Base-by-base conservation (phyloP, 2,797 vertebrate genomes). In the Zenarchopterus dispar region DNA sequence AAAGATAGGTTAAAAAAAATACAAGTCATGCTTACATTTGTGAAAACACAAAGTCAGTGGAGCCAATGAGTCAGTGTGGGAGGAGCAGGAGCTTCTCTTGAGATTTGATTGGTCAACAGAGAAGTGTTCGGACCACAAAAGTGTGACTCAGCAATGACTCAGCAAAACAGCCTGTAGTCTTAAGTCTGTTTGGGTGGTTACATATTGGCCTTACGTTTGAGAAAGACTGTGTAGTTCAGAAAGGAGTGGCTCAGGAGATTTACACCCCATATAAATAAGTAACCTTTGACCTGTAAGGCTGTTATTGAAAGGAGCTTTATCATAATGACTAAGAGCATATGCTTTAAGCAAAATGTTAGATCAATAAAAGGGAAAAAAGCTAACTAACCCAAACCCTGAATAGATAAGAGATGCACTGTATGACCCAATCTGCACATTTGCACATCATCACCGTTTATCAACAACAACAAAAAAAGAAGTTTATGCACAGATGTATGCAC, bases 101-200 rank as follows among this genome's bases (percentile, higher is more conserved):
- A 17, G 15, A 62, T 70, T 16, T 64, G 42, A 87, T 56, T 79
- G 76, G 79, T 41, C 46, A 28, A 62, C 31, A 19, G 8, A 9
- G 3, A 36, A 36, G 11, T 10, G 4, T 28, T 45, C 16, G 9
- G 39, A 71, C 74, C n/a, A 24, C 74, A 73, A 63, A 57, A 65
- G 54, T 33, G 21, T 51, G 33, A 24, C 16, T 0, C 4, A 8
- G 23, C 31, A 63, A 24, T 93, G 92, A 92, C 83, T 91, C 86
- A 72, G 85, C 91, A 87, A 73, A 41, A 53, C 33, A 18, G 7
- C 10, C 1, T 41, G n/a, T 26, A 23, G 16, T 24, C 8, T 7
- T 16, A 13, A 0, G 21, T 31, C 51, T 5, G 3, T 0, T 22
- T 51, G 0, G 36, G 49, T 11, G 22, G 6, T 13, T 0, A 2